Base-by-base conservation (phyloP, 2,797 vertebrate genomes). In the Hyperoplus immaculatus region DNA sequence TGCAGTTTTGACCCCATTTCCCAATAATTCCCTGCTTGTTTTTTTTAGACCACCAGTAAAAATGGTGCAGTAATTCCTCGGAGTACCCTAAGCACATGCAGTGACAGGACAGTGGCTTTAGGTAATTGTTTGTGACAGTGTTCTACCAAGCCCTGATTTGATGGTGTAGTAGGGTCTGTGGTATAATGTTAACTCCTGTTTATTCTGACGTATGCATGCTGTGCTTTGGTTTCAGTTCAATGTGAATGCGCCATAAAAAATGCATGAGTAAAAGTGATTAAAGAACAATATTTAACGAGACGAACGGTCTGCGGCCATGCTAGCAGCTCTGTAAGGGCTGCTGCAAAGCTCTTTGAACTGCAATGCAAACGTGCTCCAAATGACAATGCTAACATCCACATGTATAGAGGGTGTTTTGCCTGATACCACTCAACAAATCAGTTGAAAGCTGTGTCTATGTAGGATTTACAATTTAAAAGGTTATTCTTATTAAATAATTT, bases 101-200 rank as follows among this genome's bases (percentile, higher is more conserved):
- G 15, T 41, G 72, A 82, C 81, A 80, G 69, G 60, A 74, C 49
- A 16, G 67, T 83, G 75, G 75, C 79, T 92, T 87, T 79, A 75
- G 87, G 62, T 87, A 89, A 89, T 83, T 83, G 78, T 87, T 63
- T 68, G 61, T 77, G 84, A 81, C 78, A 57, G 73, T 88, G 63
- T 77, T 85, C 29, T 75, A n/a, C 75, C 79, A 75, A 80, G 81
- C 80, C 64, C 65, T 55, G 74, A 76, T 82, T 67, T 86, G 85
- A 87, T 80, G 76, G 46, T 49, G 57, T 51, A 61, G 29, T 29
- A 29, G 29, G 72, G 41, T 84, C 63, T 72, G 81, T 74, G 69
- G 57, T 73, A 77, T 76, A 67, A 60, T n/a, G 45, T 46, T 67
- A 61, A 80, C 18, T 57, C 41, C 14, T 56, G 51, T 45, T 45